These are phyloP conservation scores for Venturia canescens DNA, from an alignment of 1,140 invertebrate genomes.

Conservation along the genomic window DNA sequence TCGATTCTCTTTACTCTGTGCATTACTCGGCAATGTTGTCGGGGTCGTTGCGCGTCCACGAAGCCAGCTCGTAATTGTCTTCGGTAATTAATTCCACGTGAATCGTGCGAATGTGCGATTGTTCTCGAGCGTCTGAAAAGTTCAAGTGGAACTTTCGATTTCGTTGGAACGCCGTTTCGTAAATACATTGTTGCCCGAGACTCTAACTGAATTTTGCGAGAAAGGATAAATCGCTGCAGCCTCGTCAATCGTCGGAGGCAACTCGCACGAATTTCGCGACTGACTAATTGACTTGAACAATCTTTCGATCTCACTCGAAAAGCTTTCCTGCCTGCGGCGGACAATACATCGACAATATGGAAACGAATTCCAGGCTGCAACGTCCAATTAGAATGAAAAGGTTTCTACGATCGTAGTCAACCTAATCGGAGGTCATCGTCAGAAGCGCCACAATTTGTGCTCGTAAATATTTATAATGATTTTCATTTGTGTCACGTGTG, in stretches of 20 bases:
- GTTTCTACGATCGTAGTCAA: neutral
- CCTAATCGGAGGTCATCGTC: neutral
- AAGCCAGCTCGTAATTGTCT: neutral
- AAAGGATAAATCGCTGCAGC: too few relatives aligned
- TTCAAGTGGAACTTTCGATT: too few relatives aligned
- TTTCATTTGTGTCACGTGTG: neutral
- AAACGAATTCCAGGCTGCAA: too few relatives aligned
- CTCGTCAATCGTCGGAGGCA: too few relatives aligned
- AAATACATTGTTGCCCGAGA: too few relatives aligned
- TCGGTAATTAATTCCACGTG: slow-evolving; percentile 24
- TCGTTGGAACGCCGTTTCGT: too few relatives aligned
- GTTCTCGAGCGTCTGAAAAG: slow-evolving; percentile 44
- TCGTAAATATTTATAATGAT: slow-evolving; percentile 1
- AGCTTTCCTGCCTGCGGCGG: too few relatives aligned
- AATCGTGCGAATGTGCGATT: slow-evolving; percentile 38
- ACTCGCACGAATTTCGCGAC: too few relatives aligned
- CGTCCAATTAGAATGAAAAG: neutral
- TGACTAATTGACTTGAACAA: too few relatives aligned
- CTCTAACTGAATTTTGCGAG: too few relatives aligned
- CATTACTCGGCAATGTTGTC: neutral
- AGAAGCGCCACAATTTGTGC: neutral
- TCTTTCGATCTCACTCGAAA: too few relatives aligned
- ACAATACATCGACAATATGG: too few relatives aligned
- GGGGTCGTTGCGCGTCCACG: neutral
- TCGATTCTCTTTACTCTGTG: slow-evolving; percentile 35